phyloP scores from a whole-genome alignment of 2,888 invertebrate genomes.

The Gandaritis pyraliata region DNA sequence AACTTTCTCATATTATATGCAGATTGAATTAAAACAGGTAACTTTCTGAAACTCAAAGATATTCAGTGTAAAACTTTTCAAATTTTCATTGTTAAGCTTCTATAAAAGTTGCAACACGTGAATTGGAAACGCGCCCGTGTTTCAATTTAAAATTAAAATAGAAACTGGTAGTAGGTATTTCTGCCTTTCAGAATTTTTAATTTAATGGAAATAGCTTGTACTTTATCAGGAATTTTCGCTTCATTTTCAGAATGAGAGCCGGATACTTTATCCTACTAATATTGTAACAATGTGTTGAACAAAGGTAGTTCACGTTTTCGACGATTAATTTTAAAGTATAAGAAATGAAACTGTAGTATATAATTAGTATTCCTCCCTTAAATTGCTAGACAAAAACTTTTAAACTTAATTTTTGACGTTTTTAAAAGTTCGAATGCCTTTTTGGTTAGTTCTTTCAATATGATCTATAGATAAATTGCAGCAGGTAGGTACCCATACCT shows the following conservation, averaged over 20 bases:
- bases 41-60: conserved; percentile 46
- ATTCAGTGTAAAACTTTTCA: conserved; percentile 53
- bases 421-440: no score
- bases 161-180: conserved; percentile 7
- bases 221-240: not conserved
- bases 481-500: no score
- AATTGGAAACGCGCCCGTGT: conserved; percentile 25
- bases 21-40: conserved; percentile 51
- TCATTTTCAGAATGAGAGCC: not conserved
- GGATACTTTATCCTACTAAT: not conserved
- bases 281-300: not conserved
- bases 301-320: no score
- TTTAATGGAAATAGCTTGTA: not conserved
- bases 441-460: no score
- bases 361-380: no score
- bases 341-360: no score
- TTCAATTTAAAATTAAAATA: conserved; percentile 29
- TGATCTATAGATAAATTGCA: no score
- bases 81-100: conserved; percentile 51
- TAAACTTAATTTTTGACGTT: no score
- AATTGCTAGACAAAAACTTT: no score
- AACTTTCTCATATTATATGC: conserved; percentile 41
- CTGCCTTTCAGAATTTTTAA: conserved; percentile 6
- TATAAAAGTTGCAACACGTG: conserved; percentile 39
- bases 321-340: no score